Conservation (phyloP, 92 coral and sea anemone species). For the Muricea muricata region DNA sequence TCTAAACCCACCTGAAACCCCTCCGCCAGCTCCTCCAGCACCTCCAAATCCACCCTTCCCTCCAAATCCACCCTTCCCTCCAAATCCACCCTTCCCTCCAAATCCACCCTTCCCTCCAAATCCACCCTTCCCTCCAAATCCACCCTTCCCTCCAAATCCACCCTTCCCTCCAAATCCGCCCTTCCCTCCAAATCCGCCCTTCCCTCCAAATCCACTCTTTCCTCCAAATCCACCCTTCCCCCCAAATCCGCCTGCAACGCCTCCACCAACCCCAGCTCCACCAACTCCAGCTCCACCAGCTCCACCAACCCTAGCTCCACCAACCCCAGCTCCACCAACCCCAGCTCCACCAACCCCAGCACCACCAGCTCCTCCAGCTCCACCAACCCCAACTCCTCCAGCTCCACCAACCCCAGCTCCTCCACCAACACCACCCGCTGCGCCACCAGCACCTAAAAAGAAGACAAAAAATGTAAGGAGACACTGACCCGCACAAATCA, state of each 20-base stretch:
- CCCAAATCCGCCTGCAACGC: background rate
- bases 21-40: background rate
- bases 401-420: background rate
- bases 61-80: background rate
- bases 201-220: background rate
- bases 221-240: background rate
- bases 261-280: background rate
- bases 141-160: background rate
- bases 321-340: background rate
- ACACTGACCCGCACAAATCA: too few relatives aligned
- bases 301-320: background rate
- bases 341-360: background rate
- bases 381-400: background rate
- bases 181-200: background rate
- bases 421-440: background rate
- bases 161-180: constrained; percentile 1
- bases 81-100: background rate
- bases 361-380: background rate
- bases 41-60: background rate
- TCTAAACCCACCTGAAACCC: background rate
- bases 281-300: constrained; percentile 1
- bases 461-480: background rate
- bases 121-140: background rate
- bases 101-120: background rate
- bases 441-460: background rate